Conservation (phyloP, 2,113 vertebrate genomes). For the Sardina pilchardus region DNA sequence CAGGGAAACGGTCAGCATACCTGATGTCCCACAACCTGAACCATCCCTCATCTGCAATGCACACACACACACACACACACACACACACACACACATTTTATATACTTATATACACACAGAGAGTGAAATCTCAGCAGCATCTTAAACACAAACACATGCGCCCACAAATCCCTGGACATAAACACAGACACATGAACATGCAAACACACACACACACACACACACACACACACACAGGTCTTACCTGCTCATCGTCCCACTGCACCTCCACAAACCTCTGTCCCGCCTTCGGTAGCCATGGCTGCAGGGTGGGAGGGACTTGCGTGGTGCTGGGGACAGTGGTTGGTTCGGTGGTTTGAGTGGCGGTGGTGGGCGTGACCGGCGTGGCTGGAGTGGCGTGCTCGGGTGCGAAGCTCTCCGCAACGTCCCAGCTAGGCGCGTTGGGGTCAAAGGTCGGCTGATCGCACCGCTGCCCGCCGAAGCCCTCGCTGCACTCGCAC, state of each 20-base stretch:
- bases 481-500: constrained; percentile 85
- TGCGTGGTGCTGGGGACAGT: constrained; percentile 62
- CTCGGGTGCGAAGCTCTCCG: constrained; percentile 60
- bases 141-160: not conserved
- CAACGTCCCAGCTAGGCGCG: constrained; percentile 60
- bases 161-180: not conserved
- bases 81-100: constrained; percentile 10
- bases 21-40: constrained; percentile 83
- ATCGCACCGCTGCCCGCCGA: constrained; percentile 81
- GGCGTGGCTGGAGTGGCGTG: constrained; percentile 69
- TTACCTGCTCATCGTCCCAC: constrained; percentile 90
- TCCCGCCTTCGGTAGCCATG: constrained; percentile 86
- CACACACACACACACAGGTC: constrained; percentile 20
- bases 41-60: constrained; percentile 79
- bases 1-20: constrained; percentile 82
- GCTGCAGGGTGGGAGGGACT: constrained; percentile 73
- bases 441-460: constrained; percentile 60
- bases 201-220: not conserved
- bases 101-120: constrained; percentile 18
- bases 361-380: constrained; percentile 62
- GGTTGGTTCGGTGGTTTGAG: constrained; percentile 77
- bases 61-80: constrained; percentile 45
- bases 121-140: not conserved
- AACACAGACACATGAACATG: not conserved
- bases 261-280: constrained; percentile 86